Conservation (phyloP, 2,888 invertebrate genomes). For the Agrenia bidenticulata region DNA sequence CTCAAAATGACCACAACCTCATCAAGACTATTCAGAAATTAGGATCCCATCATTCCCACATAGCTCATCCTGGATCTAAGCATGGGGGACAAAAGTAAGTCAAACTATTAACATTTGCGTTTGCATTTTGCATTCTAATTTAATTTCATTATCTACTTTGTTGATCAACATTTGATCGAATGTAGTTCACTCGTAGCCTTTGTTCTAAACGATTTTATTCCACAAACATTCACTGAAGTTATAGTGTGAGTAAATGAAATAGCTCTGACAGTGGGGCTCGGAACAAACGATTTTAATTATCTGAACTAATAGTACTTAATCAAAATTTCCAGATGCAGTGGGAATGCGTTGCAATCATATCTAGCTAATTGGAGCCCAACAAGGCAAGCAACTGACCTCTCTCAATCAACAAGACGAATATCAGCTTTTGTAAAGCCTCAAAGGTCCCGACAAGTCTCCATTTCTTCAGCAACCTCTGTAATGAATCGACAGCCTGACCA, state of each 20-base stretch:
- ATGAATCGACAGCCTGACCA: constrained; percentile 1
- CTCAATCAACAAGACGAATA: constrained; percentile 31
- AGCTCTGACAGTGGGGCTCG: no score
- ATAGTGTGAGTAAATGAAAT: no score
- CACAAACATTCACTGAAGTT: no score
- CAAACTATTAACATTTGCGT: background rate
- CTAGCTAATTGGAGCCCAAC: constrained; percentile 49
- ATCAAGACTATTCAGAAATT: constrained; percentile 52
- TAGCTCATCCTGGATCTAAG: constrained; percentile 16
- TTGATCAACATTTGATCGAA: background rate
- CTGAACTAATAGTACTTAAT: no score
- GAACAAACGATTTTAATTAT: no score
- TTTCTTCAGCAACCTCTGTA: constrained; percentile 4
- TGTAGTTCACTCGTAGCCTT: background rate
- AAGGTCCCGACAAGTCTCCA: constrained; percentile 36
- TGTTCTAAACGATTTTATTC: no score
- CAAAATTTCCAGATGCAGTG: no score
- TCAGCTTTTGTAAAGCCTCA: constrained; percentile 52
- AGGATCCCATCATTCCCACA: constrained; percentile 34
- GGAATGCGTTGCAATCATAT: constrained; percentile 51
- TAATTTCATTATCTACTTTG: background rate
- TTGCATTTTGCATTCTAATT: background rate
- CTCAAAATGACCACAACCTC: constrained; percentile 52
- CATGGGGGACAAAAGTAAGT: constrained; percentile 23
- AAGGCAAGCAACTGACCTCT: constrained; percentile 11